These are phyloP conservation scores for Drosophila truncata DNA, from an alignment of 1,140 invertebrate genomes.

Conservation along the genomic window DNA sequence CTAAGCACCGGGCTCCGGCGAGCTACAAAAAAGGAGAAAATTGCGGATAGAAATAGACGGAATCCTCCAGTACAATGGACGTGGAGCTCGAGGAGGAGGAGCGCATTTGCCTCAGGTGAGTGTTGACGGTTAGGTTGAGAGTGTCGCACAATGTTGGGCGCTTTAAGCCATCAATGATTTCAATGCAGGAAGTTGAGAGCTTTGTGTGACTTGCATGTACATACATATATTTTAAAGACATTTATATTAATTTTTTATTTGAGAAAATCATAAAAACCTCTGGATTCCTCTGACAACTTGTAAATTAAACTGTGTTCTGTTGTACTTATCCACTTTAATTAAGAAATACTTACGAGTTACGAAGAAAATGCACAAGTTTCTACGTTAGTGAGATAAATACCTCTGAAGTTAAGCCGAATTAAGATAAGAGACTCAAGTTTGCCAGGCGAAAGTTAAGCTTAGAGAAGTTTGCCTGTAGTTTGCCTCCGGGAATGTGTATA, in stretches of 20 bases:
- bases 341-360: neutral
- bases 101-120: slow-evolving; percentile 76
- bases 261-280: neutral
- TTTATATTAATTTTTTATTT: neutral
- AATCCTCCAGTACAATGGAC: slow-evolving; percentile 56
- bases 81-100: slow-evolving; percentile 68
- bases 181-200: neutral
- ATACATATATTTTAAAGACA: neutral
- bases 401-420: neutral
- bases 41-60: slow-evolving; percentile 20
- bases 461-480: slow-evolving; percentile 20
- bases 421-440: neutral
- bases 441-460: neutral
- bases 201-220: neutral
- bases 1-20: slow-evolving; percentile 9
- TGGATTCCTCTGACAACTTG: neutral
- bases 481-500: slow-evolving; percentile 3
- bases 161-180: slow-evolving; percentile 42
- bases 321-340: neutral
- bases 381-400: neutral
- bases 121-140: slow-evolving; percentile 45
- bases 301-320: no score
- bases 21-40: slow-evolving; percentile 39
- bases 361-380: neutral
- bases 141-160: slow-evolving; percentile 29